A percentile compares a stretch with the other conserved stretches of the same genome.
phyloP scores from a whole-genome alignment of 2,888 invertebrate genomes.

The Alentia gelatinosa region DNA sequence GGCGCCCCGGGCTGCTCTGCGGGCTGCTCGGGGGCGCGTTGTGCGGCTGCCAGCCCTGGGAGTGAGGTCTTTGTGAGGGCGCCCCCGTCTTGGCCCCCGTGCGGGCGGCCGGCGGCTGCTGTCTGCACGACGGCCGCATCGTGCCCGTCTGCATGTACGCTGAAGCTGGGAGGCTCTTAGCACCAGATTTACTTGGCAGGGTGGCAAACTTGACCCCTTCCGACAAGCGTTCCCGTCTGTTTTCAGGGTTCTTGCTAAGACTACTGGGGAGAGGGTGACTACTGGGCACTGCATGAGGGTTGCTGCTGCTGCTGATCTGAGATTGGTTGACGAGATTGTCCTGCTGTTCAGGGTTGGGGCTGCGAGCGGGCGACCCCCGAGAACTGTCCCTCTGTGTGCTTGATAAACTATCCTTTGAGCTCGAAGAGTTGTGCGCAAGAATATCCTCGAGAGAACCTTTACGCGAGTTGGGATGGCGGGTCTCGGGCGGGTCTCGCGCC shows the following conservation, averaged over 20 bases:
- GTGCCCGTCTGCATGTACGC: conserved; percentile 5
- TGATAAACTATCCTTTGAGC: conserved; percentile 48
- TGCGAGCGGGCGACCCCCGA: conserved; percentile 21
- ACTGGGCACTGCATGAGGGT: not conserved
- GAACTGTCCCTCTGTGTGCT: conserved; percentile 47
- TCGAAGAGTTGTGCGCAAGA: conserved; percentile 29
- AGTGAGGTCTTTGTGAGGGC: conserved; percentile 23
- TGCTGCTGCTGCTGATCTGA: not conserved
- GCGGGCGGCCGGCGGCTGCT: not conserved
- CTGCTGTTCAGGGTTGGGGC: conserved; percentile 12
- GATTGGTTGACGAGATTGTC: not conserved
- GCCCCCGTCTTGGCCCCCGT: not conserved
- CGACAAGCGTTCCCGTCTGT: not conserved
- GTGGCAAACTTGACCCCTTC: conserved; percentile 40
- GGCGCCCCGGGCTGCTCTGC: not conserved
- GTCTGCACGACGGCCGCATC: not conserved
- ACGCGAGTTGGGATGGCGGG: not conserved
- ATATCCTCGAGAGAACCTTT: conserved; percentile 40
- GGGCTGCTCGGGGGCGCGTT: not conserved
- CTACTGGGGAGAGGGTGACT: conserved; percentile 7
- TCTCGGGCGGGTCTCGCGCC: not conserved
- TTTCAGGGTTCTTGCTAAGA: conserved; percentile 11
- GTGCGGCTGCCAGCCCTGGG: not conserved
- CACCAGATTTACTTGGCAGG: conserved; percentile 43
- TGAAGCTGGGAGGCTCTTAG: not conserved